Conservation (phyloP, 2,888 invertebrate genomes). For the Nomada hirtipes region DNA sequence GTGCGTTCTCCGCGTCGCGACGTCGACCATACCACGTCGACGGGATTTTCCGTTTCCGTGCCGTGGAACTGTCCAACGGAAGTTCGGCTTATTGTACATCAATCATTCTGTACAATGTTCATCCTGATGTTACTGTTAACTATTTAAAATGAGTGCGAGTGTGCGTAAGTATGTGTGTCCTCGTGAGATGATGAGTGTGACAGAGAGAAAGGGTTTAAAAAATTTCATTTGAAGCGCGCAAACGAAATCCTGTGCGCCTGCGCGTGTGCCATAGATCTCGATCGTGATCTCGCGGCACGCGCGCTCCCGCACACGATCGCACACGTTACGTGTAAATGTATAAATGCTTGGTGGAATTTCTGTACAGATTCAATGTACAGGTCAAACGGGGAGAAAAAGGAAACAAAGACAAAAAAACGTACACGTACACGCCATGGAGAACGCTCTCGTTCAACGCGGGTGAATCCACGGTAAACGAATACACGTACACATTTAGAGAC, state of each 20-base stretch:
- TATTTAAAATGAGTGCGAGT: slow-evolving; percentile 59
- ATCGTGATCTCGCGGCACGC: slow-evolving; percentile 1
- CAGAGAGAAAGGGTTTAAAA: slow-evolving; percentile 30
- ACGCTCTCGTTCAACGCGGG: slow-evolving; percentile 25
- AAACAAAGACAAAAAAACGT: slow-evolving; percentile 1
- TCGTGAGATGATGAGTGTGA: neutral
- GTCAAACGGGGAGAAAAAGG: neutral
- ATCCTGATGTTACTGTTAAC: slow-evolving; percentile 73
- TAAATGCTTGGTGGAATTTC: slow-evolving; percentile 68
- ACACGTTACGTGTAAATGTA: slow-evolving; percentile 57
- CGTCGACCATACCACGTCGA: slow-evolving; percentile 38
- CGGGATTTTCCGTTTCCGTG: slow-evolving; percentile 26
- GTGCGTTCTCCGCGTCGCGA: slow-evolving; percentile 29
- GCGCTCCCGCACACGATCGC: slow-evolving; percentile 44
- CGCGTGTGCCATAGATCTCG: neutral
- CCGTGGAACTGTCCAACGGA: slow-evolving; percentile 47
- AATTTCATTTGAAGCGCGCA: slow-evolving; percentile 35
- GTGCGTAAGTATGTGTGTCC: slow-evolving; percentile 1
- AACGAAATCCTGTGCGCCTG: slow-evolving; percentile 21
- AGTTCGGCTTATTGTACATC: slow-evolving; percentile 65
- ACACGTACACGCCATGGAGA: neutral
- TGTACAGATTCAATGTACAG: slow-evolving; percentile 53
- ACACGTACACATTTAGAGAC: slow-evolving; percentile 8
- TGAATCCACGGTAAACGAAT: slow-evolving; percentile 27
- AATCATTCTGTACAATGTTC: slow-evolving; percentile 74